Base-by-base conservation (phyloP, 2,797 vertebrate genomes). In the Myiotriccus ornatus region DNA sequence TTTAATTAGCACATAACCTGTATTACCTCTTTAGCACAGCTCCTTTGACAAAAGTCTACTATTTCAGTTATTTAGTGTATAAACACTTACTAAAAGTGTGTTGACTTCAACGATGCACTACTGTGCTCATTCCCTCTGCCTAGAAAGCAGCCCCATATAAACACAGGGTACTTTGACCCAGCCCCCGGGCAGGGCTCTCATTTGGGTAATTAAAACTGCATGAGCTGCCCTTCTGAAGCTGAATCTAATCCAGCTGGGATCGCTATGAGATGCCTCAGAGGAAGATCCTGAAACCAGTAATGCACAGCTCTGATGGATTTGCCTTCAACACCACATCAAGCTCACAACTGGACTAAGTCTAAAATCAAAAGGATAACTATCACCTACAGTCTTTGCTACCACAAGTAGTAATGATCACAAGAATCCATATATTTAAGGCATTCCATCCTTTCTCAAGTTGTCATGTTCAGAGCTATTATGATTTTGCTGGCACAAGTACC, bases 241-340 rank as follows among this genome's bases (percentile, higher is more conserved):
- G 28, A 89, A 87, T 71, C 90, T 92, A 74, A 92, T 69, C 84
- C 84, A 78, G 68, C 68, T 74, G 78, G 41, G 78, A 89, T 87
- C 10, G 0, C 84, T 85, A 62, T 56, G 80, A 75, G 70, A 77
- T 62, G 53, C 71, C 87, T 87, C 57, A 35, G 68, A 85, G 84
- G 62, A 89, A 91, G 50, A 32, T 16, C 57, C 43, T 60, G 57
- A 83, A 78, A 50, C 23, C 49, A 80, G 68, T 10, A 85, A 59
- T 4, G 28, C 64, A 74, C 27, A 75, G 73, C 62, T 39, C 46
- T 12, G n/a, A 56, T n/a, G 71, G 75, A 78, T 81, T 21, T 78
- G 53, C 75, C 49, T 85, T 91, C 41, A 57, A 46, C 71, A 24
- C 2, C 2, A 63, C 23, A 65, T 50, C 63, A 81, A 60, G 49